Evolutionary conservation across 1,140 invertebrate genomes (phyloP), one percentile per base, ranked within the genome.

Genomic region (Atta texana): DNA sequence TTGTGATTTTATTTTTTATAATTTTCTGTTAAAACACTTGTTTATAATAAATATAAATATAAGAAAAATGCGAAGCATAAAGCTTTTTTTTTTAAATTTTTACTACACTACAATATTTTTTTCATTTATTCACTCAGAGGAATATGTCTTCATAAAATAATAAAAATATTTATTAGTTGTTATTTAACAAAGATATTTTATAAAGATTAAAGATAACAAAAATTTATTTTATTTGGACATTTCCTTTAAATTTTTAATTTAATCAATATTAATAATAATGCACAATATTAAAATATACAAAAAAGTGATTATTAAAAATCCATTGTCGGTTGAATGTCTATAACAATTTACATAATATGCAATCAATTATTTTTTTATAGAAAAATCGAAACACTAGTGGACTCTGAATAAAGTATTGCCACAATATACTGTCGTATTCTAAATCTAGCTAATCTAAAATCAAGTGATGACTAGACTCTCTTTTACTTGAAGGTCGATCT

Each of bases 401-500:
- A 66, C 18, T 66, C 63, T 66, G 1, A 68, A 21, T 14, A 21
- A 68, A 39, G 21, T 10, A 68, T 68, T 68, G 64, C 0, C 34
- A 39, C n/a, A 31, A 34, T 31, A 64, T 64, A 31, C 3, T 34
- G 8, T 66, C 31, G 14, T 44, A 44, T 68, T 44, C 2, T 44
- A 44, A 44, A 68, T 44, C n/a, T 4, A 44, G 34, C n/a, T 39
- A 12, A 68, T 68, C 34, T 68, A 44, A 44, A 39, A 68, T 68
- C 18, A 34, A 68, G 5, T 12, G 5, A 5, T 44, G 64, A 44
- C 12, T 12, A 44, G 34, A 44, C n/a, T 31, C 24, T 24, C 24
- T 39, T 68, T 68, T 68, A 68, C 64, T 68, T 44, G 34, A 68
- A 68, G 34, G 64, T 68, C 49, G 2, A 44, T 51, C 34, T 74